Evolutionary conservation across 1,140 invertebrate species (phyloP).

Genomic region (Drosophila pruinosa): DNA sequence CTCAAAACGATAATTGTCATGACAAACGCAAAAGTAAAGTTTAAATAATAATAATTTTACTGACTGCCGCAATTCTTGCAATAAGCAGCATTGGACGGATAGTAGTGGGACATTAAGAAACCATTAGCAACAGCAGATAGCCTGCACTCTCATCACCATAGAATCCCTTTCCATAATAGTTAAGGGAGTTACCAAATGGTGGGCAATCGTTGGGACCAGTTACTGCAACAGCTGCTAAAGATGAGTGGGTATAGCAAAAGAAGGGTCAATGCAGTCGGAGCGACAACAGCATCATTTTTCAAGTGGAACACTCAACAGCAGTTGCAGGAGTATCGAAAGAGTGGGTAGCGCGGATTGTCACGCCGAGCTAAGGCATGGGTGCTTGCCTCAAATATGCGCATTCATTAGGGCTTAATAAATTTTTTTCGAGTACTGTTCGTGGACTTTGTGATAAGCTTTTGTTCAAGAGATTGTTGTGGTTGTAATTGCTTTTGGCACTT

Average conservation of each 20-base stretch:
- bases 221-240: slow-evolving; percentile 48
- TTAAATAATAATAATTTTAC: slow-evolving; percentile 77
- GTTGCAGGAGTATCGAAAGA: slow-evolving; percentile 7
- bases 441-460: slow-evolving; percentile 2
- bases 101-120: slow-evolving; percentile 67
- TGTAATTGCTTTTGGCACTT: slow-evolving; percentile 36
- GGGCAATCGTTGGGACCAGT: slow-evolving; percentile 32
- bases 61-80: slow-evolving; percentile 39
- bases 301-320: slow-evolving; percentile 56
- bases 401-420: slow-evolving; percentile 79
- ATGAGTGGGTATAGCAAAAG: slow-evolving; percentile 36
- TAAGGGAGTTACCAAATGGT: slow-evolving; percentile 43
- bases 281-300: slow-evolving; percentile 70
- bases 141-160: background rate
- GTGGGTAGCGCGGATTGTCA: slow-evolving; percentile 5
- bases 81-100: slow-evolving; percentile 14
- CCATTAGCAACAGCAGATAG: slow-evolving; percentile 64
- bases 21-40: slow-evolving; percentile 75
- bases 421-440: slow-evolving; percentile 43
- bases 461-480: slow-evolving; percentile 1
- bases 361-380: slow-evolving; percentile 10
- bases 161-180: background rate
- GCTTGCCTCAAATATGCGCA: slow-evolving; percentile 66
- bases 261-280: slow-evolving; percentile 68
- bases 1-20: slow-evolving; percentile 74